A percentile compares a stretch with the other conserved stretches of the same genome.
Evolutionary conservation across 2,797 vertebrate genomes (phyloP).

Genomic region (Megalops cyprinoides): DNA sequence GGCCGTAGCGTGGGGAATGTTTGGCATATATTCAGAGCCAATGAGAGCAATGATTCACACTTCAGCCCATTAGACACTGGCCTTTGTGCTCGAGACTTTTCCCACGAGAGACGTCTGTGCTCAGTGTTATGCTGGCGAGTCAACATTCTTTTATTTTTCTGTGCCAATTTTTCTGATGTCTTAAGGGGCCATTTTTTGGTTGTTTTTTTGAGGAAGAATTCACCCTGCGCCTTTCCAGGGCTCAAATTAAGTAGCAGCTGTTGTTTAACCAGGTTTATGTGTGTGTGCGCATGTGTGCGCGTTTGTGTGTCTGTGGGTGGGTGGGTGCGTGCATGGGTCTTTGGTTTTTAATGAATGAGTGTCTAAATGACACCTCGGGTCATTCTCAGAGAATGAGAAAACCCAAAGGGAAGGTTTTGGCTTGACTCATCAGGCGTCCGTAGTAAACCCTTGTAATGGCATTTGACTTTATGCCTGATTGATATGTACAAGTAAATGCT

Average conservation of each 20-base stretch:
- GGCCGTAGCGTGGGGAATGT: not conserved
- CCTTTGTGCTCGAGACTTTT: conserved; percentile 50
- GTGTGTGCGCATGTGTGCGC: not conserved
- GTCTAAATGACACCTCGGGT: not conserved
- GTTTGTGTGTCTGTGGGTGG: not conserved
- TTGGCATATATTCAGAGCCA: not conserved
- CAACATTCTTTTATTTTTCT: not conserved
- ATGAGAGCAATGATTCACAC: conserved; percentile 45
- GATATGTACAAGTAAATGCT: too few relatives aligned
- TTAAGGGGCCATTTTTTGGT: not conserved
- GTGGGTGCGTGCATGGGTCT: not conserved
- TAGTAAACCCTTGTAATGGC: too few relatives aligned
- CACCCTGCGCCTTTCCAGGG: not conserved
- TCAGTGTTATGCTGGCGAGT: conserved; percentile 34
- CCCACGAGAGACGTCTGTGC: conserved; percentile 42
- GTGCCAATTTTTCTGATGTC: not conserved
- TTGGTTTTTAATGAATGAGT: not conserved
- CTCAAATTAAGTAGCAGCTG: not conserved
- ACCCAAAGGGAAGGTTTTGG: too few relatives aligned
- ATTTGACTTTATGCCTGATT: too few relatives aligned
- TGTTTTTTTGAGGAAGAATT: not conserved
- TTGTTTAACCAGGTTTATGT: not conserved
- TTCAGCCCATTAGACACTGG: conserved; percentile 47
- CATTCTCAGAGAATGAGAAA: too few relatives aligned
- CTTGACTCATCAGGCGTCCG: too few relatives aligned